Conservation (phyloP, 2,888 invertebrate genomes). For the Pantelozetes paolii region DNA sequence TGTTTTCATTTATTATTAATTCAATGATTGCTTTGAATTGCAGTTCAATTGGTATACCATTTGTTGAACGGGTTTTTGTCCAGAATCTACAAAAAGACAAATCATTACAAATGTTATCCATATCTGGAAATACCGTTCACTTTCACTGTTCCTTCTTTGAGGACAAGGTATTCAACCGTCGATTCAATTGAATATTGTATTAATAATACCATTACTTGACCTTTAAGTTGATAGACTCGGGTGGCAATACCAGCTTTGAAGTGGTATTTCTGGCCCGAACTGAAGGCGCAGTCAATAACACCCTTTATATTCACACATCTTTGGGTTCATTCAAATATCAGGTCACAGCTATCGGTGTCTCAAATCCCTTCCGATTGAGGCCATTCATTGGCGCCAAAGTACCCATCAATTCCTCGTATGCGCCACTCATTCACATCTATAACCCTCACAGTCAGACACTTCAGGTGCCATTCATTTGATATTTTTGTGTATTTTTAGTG, state of each 20-base stretch:
- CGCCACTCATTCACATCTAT: constrained; percentile 83
- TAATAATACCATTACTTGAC: background rate
- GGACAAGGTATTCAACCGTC: constrained; percentile 74
- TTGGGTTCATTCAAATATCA: constrained; percentile 83
- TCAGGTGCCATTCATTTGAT: constrained; percentile 61
- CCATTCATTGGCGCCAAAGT: constrained; percentile 85
- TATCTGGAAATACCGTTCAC: constrained; percentile 87
- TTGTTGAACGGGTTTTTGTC: constrained; percentile 76
- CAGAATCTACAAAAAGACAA: constrained; percentile 79
- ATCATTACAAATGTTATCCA: constrained; percentile 84
- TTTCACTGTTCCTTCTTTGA: constrained; percentile 97
- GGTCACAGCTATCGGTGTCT: constrained; percentile 76
- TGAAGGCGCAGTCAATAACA: constrained; percentile 79
- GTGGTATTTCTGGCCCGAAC: constrained; percentile 91
- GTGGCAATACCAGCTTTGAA: constrained; percentile 86
- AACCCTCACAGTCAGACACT: constrained; percentile 84
- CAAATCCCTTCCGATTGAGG: constrained; percentile 83
- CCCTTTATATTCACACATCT: constrained; percentile 88
- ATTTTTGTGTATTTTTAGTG: background rate
- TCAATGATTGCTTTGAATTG: constrained; percentile 49
- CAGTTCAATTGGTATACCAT: constrained; percentile 80
- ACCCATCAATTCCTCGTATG: constrained; percentile 83
- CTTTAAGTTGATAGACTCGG: constrained; percentile 50
- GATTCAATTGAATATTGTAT: background rate
- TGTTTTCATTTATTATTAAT: background rate